Evolutionary conservation across 2,797 vertebrate genomes (phyloP).

Genomic region (Poecile montanus): DNA sequence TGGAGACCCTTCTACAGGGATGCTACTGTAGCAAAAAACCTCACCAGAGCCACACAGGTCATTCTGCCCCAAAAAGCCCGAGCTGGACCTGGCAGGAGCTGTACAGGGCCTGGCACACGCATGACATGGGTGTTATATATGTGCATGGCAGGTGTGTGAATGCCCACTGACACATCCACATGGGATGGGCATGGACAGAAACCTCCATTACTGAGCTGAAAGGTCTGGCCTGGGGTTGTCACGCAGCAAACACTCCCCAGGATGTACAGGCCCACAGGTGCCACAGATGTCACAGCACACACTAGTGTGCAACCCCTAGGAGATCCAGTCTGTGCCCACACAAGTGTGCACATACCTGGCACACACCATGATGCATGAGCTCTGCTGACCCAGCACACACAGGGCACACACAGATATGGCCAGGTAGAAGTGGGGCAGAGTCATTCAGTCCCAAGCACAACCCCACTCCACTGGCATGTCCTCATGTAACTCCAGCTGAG

Average conservation of each 20-base stretch:
- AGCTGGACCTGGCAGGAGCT: background rate
- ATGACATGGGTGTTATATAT: accelerated
- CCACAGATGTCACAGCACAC: background rate
- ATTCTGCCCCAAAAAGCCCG: background rate
- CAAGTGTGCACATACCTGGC: accelerated
- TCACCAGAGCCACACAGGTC: accelerated
- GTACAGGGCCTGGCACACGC: background rate
- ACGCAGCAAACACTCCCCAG: accelerated
- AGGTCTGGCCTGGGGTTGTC: background rate
- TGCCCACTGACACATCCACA: background rate
- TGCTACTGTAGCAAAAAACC: background rate
- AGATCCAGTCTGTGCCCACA: too few species aligned
- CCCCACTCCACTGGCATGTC: accelerated
- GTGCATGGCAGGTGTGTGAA: background rate
- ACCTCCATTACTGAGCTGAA: background rate
- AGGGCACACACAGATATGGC: accelerated
- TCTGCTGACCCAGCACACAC: accelerated
- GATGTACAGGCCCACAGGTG: background rate
- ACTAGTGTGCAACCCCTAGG: accelerated
- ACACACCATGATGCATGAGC: accelerated
- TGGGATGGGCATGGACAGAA: background rate
- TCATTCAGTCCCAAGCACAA: background rate
- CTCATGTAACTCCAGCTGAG: background rate
- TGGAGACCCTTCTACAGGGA: background rate
- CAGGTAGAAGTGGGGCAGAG: background rate